Base-by-base conservation (phyloP, 1,140 invertebrate genomes). In the Holcopasites calliopsidis region DNA sequence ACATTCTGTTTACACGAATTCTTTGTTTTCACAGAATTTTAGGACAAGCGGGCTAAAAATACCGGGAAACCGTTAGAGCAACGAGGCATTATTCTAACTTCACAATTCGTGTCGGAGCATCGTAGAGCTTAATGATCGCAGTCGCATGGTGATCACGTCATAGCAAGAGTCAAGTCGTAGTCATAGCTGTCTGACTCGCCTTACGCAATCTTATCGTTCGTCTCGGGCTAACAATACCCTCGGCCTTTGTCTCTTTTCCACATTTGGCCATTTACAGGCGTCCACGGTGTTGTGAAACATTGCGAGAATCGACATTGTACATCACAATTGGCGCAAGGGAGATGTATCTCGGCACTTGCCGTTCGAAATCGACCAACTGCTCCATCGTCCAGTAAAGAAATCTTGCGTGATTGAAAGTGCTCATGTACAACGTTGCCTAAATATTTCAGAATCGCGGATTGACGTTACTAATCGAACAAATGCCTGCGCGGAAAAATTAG, bases 121-220 rank as follows among this genome's bases (percentile, higher is more conserved):
- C 54, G 73, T 52, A 47, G 54, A 75, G 42, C 28, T 75, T 75
- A 75, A 75, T 75, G 73, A 75, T 60, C 73, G 57, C 26, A 44
- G 73, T 60, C 69, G 73, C 69, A 75, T 75, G 73, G 73, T 69
- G 73, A 68, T 75, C 73, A 68, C 73, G 73, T 75, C 73, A 75
- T 68, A 68, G 42, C 65, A 49, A 68, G 65, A 75, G 73, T 55
- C 73, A 66, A 60, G 73, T 52, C 73, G 65, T 52, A 68, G 73
- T 75, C 73, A 57, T 75, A 68, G 64, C 57, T 54, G 73, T 44
- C 73, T 42, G 62, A 40, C 62, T 75, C 64, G 73, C 40, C 65
- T 75, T 75, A 75, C 73, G 73, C 73, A 75, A 75, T 75, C 64
- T 68, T 68, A 75, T 68, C 73, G 73, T 66, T 47, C 71, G 71